Evolutionary conservation across 2,797 vertebrate species (phyloP), one percentile per base, ranked within the genome.

Genomic region (Chiloscyllium punctatum): DNA sequence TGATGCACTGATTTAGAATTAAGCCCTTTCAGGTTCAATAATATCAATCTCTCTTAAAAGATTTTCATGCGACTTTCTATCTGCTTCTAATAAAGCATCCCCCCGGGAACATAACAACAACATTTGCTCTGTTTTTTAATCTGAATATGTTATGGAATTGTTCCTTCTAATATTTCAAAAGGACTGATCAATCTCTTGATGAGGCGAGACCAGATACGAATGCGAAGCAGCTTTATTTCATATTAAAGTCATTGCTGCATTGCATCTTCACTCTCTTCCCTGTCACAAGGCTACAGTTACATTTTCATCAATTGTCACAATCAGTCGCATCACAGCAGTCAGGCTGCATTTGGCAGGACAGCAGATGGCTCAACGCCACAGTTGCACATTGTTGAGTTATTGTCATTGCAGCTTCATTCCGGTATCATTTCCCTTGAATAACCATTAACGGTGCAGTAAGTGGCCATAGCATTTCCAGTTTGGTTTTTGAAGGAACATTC

Each of bases 361-460:
- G 33, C 57, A 91, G 62, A 18, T 37, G 33, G 33, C 30, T 66
- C 57, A n/a, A 18, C 7, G 8, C 1, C 62, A 37, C 16, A 2
- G 57, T 25, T 68, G 25, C 62, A 91, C 57, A 21, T 91, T 15
- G 9, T 4, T 91, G 88, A 77, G 72, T 77, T 77, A 15, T 30
- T 77, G 30, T 13, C 72, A 77, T 77, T 33, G 72, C 33, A 33
- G 37, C 2, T n/a, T 91, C 88, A 68, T 68, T 91, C 88, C 62
- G 91, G 88, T 23, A n/a, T 91, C 62, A 68, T 68, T 91, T 33
- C 88, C 15, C n/a, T 90, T 90, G 87, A 88, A 88, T n/a, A 42
- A 15, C 86, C 86, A 88, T 30, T 88, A 88, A 51, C 87, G 18
- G 87, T 66, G 79, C n/a, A 42, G n/a, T 37, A 42, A 42, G 79